These are phyloP conservation scores for Lagothrix lagotricha DNA, from an alignment of 2,797 vertebrate species.

Conservation along the genomic window DNA sequence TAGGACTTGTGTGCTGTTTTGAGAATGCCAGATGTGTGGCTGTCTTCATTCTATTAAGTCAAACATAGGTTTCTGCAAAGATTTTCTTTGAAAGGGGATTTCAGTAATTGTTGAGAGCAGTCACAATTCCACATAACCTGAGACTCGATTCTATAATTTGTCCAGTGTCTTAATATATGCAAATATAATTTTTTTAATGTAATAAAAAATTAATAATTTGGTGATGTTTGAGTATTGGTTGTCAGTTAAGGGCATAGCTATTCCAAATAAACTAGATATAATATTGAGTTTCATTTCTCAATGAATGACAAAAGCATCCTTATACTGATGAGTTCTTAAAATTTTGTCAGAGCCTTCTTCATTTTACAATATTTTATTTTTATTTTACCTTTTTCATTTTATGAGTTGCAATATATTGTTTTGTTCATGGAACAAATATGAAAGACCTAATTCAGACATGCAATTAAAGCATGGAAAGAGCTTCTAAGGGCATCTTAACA, in stretches of 20 bases:
- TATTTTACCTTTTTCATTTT: constrained; percentile 5
- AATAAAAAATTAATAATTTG: neutral
- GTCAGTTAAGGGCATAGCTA: neutral
- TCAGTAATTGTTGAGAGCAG: constrained; percentile 34
- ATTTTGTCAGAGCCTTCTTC: neutral
- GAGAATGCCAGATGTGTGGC: neutral
- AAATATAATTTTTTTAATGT: neutral
- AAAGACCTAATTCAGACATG: neutral
- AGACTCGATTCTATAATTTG: neutral
- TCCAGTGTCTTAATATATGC: neutral
- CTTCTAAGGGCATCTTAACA: neutral
- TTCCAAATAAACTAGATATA: constrained; percentile 27
- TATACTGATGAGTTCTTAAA: neutral
- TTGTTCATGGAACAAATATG: neutral
- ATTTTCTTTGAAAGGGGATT: constrained; percentile 12
- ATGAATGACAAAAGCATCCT: neutral
- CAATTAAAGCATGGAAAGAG: neutral
- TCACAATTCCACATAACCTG: neutral
- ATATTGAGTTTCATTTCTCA: neutral
- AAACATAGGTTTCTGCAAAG: neutral
- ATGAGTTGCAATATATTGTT: neutral
- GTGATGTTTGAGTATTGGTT: neutral
- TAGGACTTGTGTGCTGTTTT: neutral
- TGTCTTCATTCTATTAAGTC: neutral
- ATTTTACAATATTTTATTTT: neutral